phyloP scores from a whole-genome alignment of 1,140 invertebrate genomes.

The Tribolium madens region DNA sequence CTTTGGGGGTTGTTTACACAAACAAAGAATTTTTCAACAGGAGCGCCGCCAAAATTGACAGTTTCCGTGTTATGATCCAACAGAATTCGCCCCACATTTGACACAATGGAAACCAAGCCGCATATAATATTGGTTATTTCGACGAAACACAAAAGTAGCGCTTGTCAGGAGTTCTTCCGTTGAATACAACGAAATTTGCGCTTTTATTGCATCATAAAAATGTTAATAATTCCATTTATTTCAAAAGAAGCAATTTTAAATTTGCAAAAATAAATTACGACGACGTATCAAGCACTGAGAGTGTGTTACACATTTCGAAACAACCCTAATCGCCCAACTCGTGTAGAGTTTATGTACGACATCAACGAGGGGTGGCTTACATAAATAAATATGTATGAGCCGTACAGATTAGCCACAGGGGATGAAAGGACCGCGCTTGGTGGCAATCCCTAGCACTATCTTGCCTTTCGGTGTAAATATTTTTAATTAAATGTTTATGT shows the following conservation, averaged over 20 bases:
- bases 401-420: slow-evolving; percentile 49
- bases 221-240: slow-evolving; percentile 36
- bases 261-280: slow-evolving; percentile 18
- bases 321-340: slow-evolving; percentile 45
- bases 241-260: not conserved
- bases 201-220: slow-evolving; percentile 28
- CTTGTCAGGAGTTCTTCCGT: slow-evolving; percentile 4
- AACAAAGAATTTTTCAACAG: slow-evolving; percentile 58
- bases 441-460: slow-evolving; percentile 33
- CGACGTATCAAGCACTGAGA: slow-evolving; percentile 22
- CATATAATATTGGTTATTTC: slow-evolving; percentile 29
- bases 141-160: slow-evolving; percentile 7
- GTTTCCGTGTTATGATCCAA: slow-evolving; percentile 43
- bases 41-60: slow-evolving; percentile 55
- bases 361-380: slow-evolving; percentile 52
- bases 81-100: slow-evolving; percentile 34
- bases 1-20: slow-evolving; percentile 60
- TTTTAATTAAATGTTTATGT: slow-evolving; percentile 38
- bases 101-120: slow-evolving; percentile 18
- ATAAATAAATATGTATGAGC: slow-evolving; percentile 53
- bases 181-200: slow-evolving; percentile 4
- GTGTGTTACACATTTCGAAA: slow-evolving; percentile 47
- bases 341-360: slow-evolving; percentile 51
- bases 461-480: slow-evolving; percentile 34
- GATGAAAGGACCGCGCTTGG: slow-evolving; percentile 45